Conservation (phyloP, 2,113 vertebrate genomes). For the Daubentonia madagascariensis region DNA sequence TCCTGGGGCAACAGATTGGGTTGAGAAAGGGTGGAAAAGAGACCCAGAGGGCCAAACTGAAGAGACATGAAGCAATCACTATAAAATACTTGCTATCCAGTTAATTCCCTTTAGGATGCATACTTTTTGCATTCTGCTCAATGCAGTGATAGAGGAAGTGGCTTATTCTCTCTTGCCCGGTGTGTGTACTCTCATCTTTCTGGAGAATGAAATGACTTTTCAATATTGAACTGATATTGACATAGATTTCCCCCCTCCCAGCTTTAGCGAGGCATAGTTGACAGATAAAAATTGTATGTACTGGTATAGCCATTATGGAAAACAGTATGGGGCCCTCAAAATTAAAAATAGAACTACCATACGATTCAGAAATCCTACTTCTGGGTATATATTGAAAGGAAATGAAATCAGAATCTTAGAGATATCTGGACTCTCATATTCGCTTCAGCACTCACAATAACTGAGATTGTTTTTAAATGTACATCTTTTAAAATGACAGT, state of each 20-base stretch:
- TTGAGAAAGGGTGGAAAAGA: too few species aligned
- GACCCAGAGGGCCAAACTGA: neutral
- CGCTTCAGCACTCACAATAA: neutral
- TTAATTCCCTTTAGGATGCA: neutral
- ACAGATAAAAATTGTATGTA: neutral
- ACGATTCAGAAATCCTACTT: neutral
- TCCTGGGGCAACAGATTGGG: fast-evolving
- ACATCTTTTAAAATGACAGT: neutral
- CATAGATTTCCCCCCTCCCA: fast-evolving
- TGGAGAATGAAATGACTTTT: neutral
- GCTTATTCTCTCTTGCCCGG: neutral
- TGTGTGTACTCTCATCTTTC: neutral
- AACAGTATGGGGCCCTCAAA: neutral
- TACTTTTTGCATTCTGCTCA: neutral
- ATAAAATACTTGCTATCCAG: too few species aligned
- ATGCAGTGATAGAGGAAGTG: neutral
- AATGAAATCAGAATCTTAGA: neutral
- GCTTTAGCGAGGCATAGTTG: neutral
- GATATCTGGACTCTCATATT: neutral
- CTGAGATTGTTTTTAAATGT: neutral
- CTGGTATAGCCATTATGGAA: neutral
- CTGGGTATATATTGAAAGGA: neutral
- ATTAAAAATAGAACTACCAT: neutral
- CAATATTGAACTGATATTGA: neutral
- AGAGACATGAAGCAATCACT: neutral